Evolutionary conservation across 2,797 vertebrate species (phyloP).

Genomic region (Rhinella marina): DNA sequence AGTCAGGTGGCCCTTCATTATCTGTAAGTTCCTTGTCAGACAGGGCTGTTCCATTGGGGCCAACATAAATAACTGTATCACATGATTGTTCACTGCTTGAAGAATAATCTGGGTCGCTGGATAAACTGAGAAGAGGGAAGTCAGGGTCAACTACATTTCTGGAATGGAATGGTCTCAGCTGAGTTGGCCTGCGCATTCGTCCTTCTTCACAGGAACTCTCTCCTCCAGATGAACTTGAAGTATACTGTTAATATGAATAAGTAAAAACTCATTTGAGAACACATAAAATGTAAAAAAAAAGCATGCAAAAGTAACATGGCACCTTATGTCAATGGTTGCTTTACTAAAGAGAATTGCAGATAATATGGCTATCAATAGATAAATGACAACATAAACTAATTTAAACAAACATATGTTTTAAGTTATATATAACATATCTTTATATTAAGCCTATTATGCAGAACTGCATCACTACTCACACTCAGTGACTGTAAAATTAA

Average conservation of each 20-base stretch:
- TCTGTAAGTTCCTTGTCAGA: slow-evolving; percentile 87
- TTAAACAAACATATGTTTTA: not conserved
- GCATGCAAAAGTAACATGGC: not conserved
- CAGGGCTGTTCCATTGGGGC: slow-evolving; percentile 85
- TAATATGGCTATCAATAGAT: not conserved
- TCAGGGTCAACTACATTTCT: slow-evolving; percentile 84
- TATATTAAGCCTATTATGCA: not conserved
- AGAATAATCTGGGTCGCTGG: slow-evolving; percentile 87
- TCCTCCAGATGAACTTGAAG: slow-evolving; percentile 91
- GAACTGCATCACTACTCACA: not conserved
- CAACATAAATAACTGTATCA: slow-evolving; percentile 93
- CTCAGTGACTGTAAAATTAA: not conserved
- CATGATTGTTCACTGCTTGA: slow-evolving; percentile 96
- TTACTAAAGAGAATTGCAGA: not conserved
- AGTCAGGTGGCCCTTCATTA: slow-evolving; percentile 85
- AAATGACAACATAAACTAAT: not conserved
- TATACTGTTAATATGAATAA: slow-evolving; percentile 76
- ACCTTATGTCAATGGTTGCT: not conserved
- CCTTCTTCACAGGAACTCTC: slow-evolving; percentile 93
- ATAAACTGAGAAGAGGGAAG: slow-evolving; percentile 80
- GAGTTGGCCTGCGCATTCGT: slow-evolving; percentile 80
- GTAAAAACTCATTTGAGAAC: not conserved
- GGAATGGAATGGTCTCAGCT: slow-evolving; percentile 89
- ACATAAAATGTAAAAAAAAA: not conserved
- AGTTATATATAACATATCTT: not conserved